A percentile compares a stretch with the other conserved stretches of the same genome.
Conservation (phyloP, 2,797 vertebrate genomes). For the Netta rufina region DNA sequence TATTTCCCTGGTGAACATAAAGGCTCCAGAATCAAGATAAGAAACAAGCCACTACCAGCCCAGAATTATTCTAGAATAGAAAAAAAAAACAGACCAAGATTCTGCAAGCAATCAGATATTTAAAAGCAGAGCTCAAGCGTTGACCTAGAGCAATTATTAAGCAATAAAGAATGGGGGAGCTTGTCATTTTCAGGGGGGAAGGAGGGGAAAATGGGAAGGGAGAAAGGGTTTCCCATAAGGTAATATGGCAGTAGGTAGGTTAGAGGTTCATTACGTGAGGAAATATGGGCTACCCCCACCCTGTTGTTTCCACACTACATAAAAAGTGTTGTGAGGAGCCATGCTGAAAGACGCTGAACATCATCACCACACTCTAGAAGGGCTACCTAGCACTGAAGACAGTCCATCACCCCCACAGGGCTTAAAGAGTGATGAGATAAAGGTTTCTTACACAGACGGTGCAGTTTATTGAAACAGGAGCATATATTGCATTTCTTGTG, state of each 20-base stretch:
- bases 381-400: neutral
- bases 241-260: neutral
- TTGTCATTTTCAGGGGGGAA: neutral
- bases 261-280: neutral
- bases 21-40: neutral
- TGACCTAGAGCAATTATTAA: neutral
- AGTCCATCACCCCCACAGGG: neutral
- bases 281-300: neutral
- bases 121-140: neutral
- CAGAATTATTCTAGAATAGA: neutral
- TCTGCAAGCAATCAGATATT: too few relatives aligned
- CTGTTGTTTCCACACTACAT: neutral
- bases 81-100: too few relatives aligned
- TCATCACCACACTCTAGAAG: neutral
- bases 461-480: neutral
- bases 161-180: neutral
- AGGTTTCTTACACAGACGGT: neutral
- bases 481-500: neutral
- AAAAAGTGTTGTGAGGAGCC: neutral
- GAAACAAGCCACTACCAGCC: neutral
- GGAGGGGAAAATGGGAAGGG: too few relatives aligned
- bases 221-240: neutral
- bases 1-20: neutral
- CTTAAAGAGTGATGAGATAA: neutral
- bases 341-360: neutral